A percentile compares a stretch with the other conserved stretches of the same genome.
Conservation (phyloP, 2,797 vertebrate species). For the Ctenopoma kingsleyae region DNA sequence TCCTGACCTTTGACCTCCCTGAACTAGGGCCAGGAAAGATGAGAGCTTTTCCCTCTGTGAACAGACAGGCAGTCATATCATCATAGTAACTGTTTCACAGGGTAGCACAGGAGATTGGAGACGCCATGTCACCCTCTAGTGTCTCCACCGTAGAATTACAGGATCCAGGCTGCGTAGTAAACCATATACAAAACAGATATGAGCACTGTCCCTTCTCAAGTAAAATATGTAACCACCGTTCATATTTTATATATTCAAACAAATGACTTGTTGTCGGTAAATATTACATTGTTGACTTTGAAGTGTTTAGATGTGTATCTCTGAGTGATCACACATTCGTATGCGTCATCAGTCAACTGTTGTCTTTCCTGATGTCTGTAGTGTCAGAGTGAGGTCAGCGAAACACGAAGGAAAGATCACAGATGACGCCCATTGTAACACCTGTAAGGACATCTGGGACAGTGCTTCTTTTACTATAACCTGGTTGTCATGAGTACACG, state of each 20-base stretch:
- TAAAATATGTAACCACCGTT: too few relatives aligned
- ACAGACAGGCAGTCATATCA: not conserved
- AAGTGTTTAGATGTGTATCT: too few relatives aligned
- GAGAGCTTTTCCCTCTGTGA: not conserved
- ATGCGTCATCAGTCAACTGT: too few relatives aligned
- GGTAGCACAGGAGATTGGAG: not conserved
- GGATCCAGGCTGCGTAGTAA: not conserved
- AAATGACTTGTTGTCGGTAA: too few relatives aligned
- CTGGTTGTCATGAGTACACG: too few relatives aligned
- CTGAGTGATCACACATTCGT: not conserved
- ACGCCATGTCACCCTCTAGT: slow-evolving; percentile 57
- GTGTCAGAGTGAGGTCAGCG: not conserved
- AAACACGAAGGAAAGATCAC: too few relatives aligned
- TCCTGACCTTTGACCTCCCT: slow-evolving; percentile 36
- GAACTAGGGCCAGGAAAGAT: not conserved
- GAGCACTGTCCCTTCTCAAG: slow-evolving; percentile 1
- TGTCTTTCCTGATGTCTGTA: not conserved
- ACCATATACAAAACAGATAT: slow-evolving; percentile 1
- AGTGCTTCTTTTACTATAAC: too few relatives aligned
- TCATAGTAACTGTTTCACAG: slow-evolving; percentile 2
- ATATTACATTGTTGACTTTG: too few relatives aligned
- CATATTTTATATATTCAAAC: too few relatives aligned
- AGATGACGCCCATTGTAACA: slow-evolving; percentile 24
- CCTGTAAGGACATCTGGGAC: slow-evolving; percentile 20
- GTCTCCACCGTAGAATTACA: slow-evolving; percentile 13